Percentiles rank a stretch among this genome's conserved stretches.
These are phyloP conservation scores for Psittacula cyanocephala DNA, from an alignment of 2,113 vertebrate genomes.

Conservation along the genomic window DNA sequence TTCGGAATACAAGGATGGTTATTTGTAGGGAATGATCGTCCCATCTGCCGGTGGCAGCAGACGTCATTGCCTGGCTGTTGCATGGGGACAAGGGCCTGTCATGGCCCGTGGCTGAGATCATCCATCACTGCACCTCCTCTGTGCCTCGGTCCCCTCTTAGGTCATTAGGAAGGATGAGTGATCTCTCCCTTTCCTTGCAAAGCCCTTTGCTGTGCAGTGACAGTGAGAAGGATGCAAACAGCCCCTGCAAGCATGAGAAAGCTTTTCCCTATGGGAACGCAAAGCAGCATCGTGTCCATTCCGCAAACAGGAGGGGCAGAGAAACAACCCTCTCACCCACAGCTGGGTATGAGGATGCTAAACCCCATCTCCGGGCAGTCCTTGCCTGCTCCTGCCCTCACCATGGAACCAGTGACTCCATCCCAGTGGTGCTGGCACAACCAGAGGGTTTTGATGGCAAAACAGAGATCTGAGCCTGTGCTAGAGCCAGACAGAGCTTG, in stretches of 20 bases:
- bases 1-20: background rate
- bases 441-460: accelerated
- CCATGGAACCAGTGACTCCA: accelerated
- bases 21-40: background rate
- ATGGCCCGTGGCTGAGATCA: slow-evolving; percentile 9
- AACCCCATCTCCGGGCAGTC: background rate
- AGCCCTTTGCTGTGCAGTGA: background rate
- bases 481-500: background rate
- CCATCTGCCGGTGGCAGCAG: background rate
- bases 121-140: slow-evolving; percentile 14
- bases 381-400: background rate
- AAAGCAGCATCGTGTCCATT: background rate
- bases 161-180: slow-evolving; percentile 33
- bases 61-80: background rate
- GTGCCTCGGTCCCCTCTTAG: background rate
- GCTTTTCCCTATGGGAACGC: background rate
- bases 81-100: slow-evolving; percentile 12
- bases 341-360: background rate
- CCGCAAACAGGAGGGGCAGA: background rate
- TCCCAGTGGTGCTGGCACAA: background rate
- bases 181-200: background rate
- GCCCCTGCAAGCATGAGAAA: background rate
- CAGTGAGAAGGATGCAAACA: background rate
- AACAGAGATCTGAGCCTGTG: background rate
- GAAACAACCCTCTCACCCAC: background rate